Conservation (phyloP, 2,113 vertebrate genomes). For the Chroicocephalus ridibundus region DNA sequence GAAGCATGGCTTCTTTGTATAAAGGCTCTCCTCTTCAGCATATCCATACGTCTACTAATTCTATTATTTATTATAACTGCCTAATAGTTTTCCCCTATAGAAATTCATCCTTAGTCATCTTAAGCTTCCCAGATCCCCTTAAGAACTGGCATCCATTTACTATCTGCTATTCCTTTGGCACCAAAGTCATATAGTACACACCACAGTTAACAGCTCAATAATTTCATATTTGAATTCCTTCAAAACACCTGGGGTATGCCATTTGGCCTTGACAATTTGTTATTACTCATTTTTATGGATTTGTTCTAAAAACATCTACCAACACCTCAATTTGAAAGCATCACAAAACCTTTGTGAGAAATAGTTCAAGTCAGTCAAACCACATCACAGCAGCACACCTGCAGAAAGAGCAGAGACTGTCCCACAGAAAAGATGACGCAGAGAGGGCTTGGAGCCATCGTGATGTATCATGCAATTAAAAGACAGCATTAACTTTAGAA, state of each 20-base stretch:
- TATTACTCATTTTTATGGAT: not conserved
- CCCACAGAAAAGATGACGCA: not conserved
- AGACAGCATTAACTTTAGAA: not conserved
- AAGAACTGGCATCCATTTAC: not conserved
- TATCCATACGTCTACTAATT: not conserved
- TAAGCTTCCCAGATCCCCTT: not conserved
- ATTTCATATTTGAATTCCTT: not conserved
- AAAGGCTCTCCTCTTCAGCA: not conserved
- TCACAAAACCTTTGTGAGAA: not conserved
- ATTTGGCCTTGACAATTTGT: not conserved
- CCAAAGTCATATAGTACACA: not conserved
- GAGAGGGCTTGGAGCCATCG: not conserved
- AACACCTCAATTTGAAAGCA: not conserved
- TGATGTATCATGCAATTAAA: not conserved
- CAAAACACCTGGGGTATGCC: not conserved
- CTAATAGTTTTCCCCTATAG: not conserved
- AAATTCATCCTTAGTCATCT: not conserved
- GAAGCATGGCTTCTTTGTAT: not conserved
- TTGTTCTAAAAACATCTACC: not conserved
- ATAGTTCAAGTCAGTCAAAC: not conserved
- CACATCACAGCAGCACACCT: not conserved
- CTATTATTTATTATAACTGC: not conserved
- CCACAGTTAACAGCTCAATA: not conserved
- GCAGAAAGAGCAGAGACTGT: rapidly evolving
- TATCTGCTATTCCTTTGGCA: not conserved